Conservation (phyloP, 2,888 invertebrate species). For the Alsophila aescularia region DNA sequence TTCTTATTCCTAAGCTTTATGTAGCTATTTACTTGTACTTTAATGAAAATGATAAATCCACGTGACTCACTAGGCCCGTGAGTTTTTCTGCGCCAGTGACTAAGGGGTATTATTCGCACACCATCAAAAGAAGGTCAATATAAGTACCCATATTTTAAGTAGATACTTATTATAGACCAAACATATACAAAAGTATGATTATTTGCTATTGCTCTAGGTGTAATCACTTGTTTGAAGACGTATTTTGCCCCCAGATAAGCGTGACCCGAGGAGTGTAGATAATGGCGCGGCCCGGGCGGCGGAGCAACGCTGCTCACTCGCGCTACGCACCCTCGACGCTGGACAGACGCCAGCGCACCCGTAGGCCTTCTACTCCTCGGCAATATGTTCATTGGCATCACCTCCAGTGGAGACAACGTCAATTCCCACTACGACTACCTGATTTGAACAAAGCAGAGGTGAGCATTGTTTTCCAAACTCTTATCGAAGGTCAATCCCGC, state of each 20-base stretch:
- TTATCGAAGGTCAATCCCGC: constrained; percentile 55
- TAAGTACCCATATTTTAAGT: no score
- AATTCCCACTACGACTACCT: constrained; percentile 82
- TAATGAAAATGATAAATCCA: no score
- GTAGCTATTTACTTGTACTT: no score
- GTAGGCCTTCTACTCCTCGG: constrained; percentile 36
- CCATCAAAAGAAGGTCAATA: no score
- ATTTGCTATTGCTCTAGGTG: constrained; percentile 37
- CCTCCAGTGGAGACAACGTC: constrained; percentile 79
- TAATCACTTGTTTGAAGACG: constrained; percentile 54
- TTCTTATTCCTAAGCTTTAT: no score
- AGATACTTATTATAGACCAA: no score
- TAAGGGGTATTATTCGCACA: no score
- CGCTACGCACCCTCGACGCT: constrained; percentile 49
- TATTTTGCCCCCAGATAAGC: constrained; percentile 71
- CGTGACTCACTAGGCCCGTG: no score
- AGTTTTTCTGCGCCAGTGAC: no score
- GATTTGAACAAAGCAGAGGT: constrained; percentile 74
- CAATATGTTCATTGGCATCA: constrained; percentile 83
- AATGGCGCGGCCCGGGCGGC: constrained; percentile 53
- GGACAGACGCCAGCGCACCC: constrained; percentile 44
- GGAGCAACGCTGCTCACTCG: constrained; percentile 41
- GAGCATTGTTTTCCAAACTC: constrained; percentile 49
- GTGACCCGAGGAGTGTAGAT: constrained; percentile 65
- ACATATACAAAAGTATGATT: background rate